Evolutionary conservation across 1,140 invertebrate species (phyloP), one percentile per base, ranked within the genome.

Genomic region (Drosophila novamexicana): DNA sequence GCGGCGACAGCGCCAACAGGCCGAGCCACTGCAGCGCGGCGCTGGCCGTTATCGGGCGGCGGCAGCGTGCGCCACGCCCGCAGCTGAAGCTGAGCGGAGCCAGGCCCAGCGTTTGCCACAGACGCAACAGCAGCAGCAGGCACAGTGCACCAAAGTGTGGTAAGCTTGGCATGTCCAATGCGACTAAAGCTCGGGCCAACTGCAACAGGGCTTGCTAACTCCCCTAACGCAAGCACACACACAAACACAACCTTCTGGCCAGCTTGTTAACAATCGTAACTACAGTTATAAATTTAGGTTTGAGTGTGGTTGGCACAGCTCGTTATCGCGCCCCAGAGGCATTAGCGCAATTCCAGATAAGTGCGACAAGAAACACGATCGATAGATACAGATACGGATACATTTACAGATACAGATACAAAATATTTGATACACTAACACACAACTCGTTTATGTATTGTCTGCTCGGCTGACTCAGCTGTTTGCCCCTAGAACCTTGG

Each of bases 281-380:
- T 22, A 36, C 12, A 49, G 53, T 32, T 58, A 58, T 50, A 34
- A 44, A 39, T 50, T 34, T 68, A 45, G n/a, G 9, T 44, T 16
- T 47, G 57, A 32, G 37, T 54, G 44, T 14, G 42, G 37, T 29
- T 29, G 22, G 10, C 44, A 16, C 29, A n/a, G 42, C 56, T 52
- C 37, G 72, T 73, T 88, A 88, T 88, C 84, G 67, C 40, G 34
- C 52, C 81, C 74, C 74, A 66, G 29, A 14, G 85, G 84, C 62
- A 71, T 77, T 89, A 76, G 69, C 71, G 73, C 77, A 81, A 81
- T 89, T 89, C 45, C 18, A 77, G 84, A 89, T 89, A 89, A 89
- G 80, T 81, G 79, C 53, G 54, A 45, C 71, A 45, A 69, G 1
- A 49, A 77, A 47, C 66, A 77, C 75, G 53, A 73, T 74, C 65